phyloP scores from a whole-genome alignment of 1,140 invertebrate genomes.

The Telenomus remus region DNA sequence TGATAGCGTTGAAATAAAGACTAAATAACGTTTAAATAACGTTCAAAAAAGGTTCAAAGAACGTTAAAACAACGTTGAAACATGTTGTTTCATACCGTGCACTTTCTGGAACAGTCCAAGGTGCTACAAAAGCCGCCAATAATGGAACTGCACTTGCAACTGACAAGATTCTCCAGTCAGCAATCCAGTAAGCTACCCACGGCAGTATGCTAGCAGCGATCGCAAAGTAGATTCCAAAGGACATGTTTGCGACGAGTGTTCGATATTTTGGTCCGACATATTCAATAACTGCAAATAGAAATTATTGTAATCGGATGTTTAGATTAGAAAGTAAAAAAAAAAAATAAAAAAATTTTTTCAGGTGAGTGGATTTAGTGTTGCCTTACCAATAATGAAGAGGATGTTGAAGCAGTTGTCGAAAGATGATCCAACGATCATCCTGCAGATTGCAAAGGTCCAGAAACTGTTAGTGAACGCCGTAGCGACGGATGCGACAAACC shows the following conservation, averaged over 20 bases:
- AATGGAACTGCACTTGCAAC: constrained; percentile 85
- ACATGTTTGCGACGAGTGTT: constrained; percentile 91
- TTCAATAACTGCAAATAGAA: constrained; percentile 81
- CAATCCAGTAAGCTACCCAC: constrained; percentile 86
- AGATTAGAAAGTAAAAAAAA: not conserved
- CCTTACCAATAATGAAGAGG: constrained; percentile 91
- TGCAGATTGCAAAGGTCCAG: constrained; percentile 84
- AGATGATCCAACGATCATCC: constrained; percentile 88
- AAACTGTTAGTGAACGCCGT: constrained; percentile 85
- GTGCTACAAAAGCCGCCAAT: constrained; percentile 80
- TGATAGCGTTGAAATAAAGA: not conserved
- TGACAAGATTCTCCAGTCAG: constrained; percentile 85
- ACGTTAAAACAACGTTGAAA: too few relatives aligned
- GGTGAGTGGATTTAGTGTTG: not conserved
- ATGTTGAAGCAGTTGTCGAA: constrained; percentile 94
- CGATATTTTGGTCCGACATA: constrained; percentile 90
- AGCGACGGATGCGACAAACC: constrained; percentile 84
- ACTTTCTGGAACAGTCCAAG: constrained; percentile 88
- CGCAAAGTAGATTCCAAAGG: constrained; percentile 91
- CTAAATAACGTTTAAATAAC: too few relatives aligned
- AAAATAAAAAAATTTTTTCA: too few relatives aligned
- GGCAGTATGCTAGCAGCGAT: constrained; percentile 84
- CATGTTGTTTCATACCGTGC: too few relatives aligned
- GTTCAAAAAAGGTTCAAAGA: constrained; percentile 8
- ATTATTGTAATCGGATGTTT: not conserved